Evolutionary conservation across 1,140 invertebrate genomes (phyloP).

Genomic region (Mizuhopecten yessoensis): DNA sequence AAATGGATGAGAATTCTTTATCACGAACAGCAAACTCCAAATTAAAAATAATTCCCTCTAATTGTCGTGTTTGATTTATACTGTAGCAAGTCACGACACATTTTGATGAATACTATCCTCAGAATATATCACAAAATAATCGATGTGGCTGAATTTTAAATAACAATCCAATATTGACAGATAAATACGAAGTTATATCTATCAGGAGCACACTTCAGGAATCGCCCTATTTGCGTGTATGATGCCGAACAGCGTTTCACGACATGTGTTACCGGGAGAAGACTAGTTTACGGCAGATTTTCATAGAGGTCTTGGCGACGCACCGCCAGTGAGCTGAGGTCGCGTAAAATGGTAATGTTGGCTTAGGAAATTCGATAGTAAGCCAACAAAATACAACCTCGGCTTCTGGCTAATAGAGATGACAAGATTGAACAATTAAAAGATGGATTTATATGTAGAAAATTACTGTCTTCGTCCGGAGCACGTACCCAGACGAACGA

Average conservation of each 20-base stretch:
- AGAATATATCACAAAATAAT: background rate
- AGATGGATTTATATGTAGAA: conserved; percentile 35
- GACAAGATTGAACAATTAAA: conserved; percentile 29
- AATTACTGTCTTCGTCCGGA: conserved; percentile 3
- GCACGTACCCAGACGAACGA: background rate
- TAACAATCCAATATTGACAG: background rate
- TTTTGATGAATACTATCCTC: background rate
- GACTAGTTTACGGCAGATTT: background rate
- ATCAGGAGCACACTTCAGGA: background rate
- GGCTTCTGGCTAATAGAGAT: conserved; percentile 31
- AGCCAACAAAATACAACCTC: conserved; percentile 15
- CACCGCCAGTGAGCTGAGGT: background rate
- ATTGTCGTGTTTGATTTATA: too few relatives aligned
- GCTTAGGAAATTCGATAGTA: conserved; percentile 38
- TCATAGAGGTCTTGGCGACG: background rate
- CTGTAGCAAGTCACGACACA: background rate
- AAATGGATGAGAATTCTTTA: background rate
- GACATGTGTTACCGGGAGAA: background rate
- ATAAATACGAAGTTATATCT: too few relatives aligned
- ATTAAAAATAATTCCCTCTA: background rate
- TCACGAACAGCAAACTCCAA: background rate
- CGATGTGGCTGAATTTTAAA: too few relatives aligned
- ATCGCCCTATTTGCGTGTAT: background rate
- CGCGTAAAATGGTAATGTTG: conserved; percentile 38
- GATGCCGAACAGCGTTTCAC: background rate